Evolutionary conservation across 1,140 invertebrate genomes (phyloP).

Genomic region (Mactra quadrangularis): DNA sequence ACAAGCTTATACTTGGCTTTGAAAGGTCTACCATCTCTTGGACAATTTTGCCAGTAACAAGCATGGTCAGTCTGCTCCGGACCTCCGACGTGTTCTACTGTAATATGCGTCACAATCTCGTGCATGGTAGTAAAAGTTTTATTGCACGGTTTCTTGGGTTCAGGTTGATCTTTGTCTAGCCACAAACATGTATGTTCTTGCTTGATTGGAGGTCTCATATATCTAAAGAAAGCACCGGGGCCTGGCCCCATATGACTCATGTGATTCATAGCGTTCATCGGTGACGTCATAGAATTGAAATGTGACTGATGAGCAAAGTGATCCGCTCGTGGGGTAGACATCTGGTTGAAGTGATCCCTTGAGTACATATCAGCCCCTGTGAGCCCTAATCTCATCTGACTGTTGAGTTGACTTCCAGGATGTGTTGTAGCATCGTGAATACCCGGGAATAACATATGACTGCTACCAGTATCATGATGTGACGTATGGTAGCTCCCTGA

Average conservation of each 20-base stretch:
- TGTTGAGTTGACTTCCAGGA: constrained; percentile 68
- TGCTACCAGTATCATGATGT: constrained; percentile 84
- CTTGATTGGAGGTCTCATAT: constrained; percentile 91
- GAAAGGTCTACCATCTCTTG: constrained; percentile 96
- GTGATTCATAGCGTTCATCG: constrained; percentile 78
- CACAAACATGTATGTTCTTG: constrained; percentile 97
- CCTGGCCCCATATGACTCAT: constrained; percentile 79
- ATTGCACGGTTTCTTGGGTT: constrained; percentile 93
- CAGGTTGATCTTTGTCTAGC: constrained; percentile 93
- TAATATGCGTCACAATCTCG: constrained; percentile 98
- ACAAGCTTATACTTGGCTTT: constrained; percentile 99
- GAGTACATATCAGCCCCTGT: constrained; percentile 84
- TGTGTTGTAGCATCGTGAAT: constrained; percentile 81
- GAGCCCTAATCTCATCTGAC: constrained; percentile 78
- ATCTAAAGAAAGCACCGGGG: constrained; percentile 90
- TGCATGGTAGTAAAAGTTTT: constrained; percentile 96
- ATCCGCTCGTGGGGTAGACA: constrained; percentile 79
- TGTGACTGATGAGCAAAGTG: constrained; percentile 72
- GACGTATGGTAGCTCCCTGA: constrained; percentile 77
- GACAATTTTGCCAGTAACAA: constrained; percentile 91
- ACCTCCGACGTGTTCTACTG: constrained; percentile 98
- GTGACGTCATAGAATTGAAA: constrained; percentile 81
- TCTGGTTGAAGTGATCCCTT: constrained; percentile 82
- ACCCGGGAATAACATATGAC: constrained; percentile 84
- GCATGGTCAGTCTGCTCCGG: constrained; percentile 93